A percentile compares a stretch with the other conserved stretches of the same genome.
Conservation (phyloP, 2,113 vertebrate genomes). For the Pimephales promelas region DNA sequence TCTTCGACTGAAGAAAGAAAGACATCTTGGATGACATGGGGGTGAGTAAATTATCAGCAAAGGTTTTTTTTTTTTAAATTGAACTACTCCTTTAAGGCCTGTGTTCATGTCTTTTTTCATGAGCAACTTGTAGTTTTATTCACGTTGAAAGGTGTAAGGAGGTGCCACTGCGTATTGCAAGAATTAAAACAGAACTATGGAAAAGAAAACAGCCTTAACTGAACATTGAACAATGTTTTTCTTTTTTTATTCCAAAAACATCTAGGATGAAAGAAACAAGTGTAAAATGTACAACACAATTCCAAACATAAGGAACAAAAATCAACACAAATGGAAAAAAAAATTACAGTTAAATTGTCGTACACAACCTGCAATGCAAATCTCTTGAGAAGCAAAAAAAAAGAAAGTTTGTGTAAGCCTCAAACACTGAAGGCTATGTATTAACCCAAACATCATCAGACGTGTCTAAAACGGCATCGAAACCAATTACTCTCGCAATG, state of each 20-base stretch:
- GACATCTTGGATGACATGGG: too few species aligned
- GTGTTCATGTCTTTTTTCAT: too few species aligned
- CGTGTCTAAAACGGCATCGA: constrained; percentile 43
- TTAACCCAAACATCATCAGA: constrained; percentile 55
- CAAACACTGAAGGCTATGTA: constrained; percentile 51
- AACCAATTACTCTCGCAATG: constrained; percentile 35
- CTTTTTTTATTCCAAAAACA: constrained; percentile 71
- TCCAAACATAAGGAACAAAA: constrained; percentile 63
- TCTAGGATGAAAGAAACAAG: constrained; percentile 71
- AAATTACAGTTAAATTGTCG: constrained; percentile 44
- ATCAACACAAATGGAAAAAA: constrained; percentile 53
- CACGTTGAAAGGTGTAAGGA: background rate
- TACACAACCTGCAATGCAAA: constrained; percentile 52
- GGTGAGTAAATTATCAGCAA: too few species aligned
- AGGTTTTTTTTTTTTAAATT: too few species aligned
- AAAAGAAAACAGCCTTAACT: constrained; percentile 45
- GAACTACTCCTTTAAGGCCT: too few species aligned
- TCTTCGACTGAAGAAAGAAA: too few species aligned
- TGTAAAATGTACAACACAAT: constrained; percentile 75
- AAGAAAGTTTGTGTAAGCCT: constrained; percentile 57
- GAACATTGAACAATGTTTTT: constrained; percentile 58
- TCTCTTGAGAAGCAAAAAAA: constrained; percentile 42
- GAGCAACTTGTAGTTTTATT: background rate
- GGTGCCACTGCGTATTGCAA: too few species aligned
- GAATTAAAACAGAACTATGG: background rate